A percentile compares a stretch with the other conserved stretches of the same genome.
Conservation (phyloP, 2,113 vertebrate genomes). For the Canis aureus region DNA sequence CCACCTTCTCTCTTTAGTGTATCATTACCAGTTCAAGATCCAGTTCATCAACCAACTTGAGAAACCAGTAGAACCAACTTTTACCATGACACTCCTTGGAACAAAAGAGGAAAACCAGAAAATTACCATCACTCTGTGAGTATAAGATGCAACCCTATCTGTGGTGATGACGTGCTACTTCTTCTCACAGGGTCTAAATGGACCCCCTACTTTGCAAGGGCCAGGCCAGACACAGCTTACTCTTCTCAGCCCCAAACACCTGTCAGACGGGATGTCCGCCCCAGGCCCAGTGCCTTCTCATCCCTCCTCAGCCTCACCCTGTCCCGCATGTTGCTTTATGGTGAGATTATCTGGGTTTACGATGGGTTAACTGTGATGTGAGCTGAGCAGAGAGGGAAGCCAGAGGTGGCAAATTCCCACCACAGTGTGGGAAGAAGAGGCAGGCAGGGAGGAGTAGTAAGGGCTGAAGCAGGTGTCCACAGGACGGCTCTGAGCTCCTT, state of each 20-base stretch:
- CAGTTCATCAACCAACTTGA: conserved; percentile 91
- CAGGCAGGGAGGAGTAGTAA: no score
- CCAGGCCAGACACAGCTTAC: not conserved
- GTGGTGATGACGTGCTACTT: no score
- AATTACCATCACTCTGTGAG: conserved; percentile 92
- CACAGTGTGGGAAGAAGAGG: not conserved
- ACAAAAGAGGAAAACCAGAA: conserved; percentile 91
- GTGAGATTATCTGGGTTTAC: accelerated
- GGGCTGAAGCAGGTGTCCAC: not conserved
- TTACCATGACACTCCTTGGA: conserved; percentile 91
- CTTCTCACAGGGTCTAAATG: not conserved
- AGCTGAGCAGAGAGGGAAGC: not conserved
- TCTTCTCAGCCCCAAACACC: not conserved
- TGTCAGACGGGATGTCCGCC: not conserved
- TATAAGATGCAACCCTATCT: conserved; percentile 9
- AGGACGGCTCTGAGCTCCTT: not conserved
- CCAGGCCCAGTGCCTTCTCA: accelerated
- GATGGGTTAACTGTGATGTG: no score
- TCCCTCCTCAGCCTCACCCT: not conserved
- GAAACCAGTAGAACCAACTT: conserved; percentile 86
- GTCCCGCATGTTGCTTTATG: accelerated
- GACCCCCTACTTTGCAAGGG: not conserved
- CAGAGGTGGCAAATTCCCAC: not conserved
- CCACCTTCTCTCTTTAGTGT: conserved; percentile 86
- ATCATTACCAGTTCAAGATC: conserved; percentile 96